phyloP scores from a whole-genome alignment of 2,888 invertebrate genomes.

The Sarcophaga subvicina region DNA sequence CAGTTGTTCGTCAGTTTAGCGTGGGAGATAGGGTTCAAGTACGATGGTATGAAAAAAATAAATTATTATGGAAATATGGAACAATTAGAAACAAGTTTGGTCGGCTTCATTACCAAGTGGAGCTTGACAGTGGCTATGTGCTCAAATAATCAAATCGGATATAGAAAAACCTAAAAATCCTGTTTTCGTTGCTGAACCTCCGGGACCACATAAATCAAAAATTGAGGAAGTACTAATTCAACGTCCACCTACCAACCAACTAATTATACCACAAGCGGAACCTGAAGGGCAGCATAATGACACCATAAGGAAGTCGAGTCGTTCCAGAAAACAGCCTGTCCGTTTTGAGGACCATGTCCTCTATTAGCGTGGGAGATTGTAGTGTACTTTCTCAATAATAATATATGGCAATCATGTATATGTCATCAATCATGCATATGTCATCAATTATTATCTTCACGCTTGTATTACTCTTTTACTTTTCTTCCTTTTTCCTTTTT shows the following conservation, averaged over 20 bases:
- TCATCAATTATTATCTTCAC: constrained; percentile 7
- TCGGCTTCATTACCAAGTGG: constrained; percentile 29
- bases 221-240: constrained; percentile 7
- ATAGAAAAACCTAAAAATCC: constrained; percentile 2
- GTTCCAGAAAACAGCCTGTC: constrained; percentile 15
- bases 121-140: constrained; percentile 24
- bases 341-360: constrained; percentile 16
- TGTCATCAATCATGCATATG: neutral
- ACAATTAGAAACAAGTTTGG: constrained; percentile 32
- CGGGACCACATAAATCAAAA: constrained; percentile 8
- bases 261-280: constrained; percentile 1
- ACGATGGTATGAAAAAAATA: constrained; percentile 22
- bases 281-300: constrained; percentile 15
- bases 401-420: neutral
- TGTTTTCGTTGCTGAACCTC: constrained; percentile 16
- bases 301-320: constrained; percentile 7
- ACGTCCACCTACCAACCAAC: constrained; percentile 14
- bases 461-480: too few relatives aligned
- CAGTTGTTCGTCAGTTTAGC: neutral
- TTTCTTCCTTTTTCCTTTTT: too few relatives aligned
- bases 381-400: neutral
- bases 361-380: neutral
- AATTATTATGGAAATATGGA: constrained; percentile 28
- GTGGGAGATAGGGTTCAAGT: constrained; percentile 45
- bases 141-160: constrained; percentile 39